Evolutionary conservation across 2,113 vertebrate genomes (phyloP).

Genomic region (Paedocypris sp.): DNA sequence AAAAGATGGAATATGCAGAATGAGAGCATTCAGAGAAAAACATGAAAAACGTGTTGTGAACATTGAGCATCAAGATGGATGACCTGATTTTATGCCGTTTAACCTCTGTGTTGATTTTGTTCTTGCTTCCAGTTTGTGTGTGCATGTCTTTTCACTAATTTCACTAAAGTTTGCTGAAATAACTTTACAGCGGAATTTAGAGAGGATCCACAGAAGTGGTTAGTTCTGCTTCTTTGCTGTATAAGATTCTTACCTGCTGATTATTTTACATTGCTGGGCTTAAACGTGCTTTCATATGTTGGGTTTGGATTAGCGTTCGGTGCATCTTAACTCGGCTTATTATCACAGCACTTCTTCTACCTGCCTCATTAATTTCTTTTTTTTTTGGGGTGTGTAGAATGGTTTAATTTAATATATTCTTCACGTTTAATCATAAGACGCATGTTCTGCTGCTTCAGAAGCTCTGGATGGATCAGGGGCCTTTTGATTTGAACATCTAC

Average conservation of each 20-base stretch:
- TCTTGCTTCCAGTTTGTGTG: conserved; percentile 17
- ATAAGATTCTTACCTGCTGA: conserved; percentile 37
- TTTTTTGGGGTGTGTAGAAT: conserved; percentile 28
- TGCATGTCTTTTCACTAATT: conserved; percentile 12
- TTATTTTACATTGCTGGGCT: conserved; percentile 49
- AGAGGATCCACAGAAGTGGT: conserved; percentile 10
- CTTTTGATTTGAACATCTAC: conserved; percentile 38
- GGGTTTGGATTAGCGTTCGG: conserved; percentile 53
- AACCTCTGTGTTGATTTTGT: background rate
- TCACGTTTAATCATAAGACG: conserved; percentile 53
- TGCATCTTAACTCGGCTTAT: conserved; percentile 50
- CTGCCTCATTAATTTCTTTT: conserved; percentile 52
- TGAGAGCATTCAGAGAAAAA: too few relatives aligned
- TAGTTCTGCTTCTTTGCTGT: conserved; percentile 38
- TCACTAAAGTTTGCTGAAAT: background rate
- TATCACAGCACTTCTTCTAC: conserved; percentile 52
- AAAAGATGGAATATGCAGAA: too few relatives aligned
- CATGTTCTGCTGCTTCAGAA: conserved; percentile 35
- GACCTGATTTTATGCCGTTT: too few relatives aligned
- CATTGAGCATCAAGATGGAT: too few relatives aligned
- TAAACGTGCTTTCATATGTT: conserved; percentile 41
- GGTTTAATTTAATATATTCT: conserved; percentile 67
- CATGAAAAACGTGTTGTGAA: too few relatives aligned
- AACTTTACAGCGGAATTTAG: background rate
- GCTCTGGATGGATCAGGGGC: conserved; percentile 39